These are phyloP conservation scores for Trachurus trachurus DNA, from an alignment of 2,797 vertebrate species.

Conservation along the genomic window DNA sequence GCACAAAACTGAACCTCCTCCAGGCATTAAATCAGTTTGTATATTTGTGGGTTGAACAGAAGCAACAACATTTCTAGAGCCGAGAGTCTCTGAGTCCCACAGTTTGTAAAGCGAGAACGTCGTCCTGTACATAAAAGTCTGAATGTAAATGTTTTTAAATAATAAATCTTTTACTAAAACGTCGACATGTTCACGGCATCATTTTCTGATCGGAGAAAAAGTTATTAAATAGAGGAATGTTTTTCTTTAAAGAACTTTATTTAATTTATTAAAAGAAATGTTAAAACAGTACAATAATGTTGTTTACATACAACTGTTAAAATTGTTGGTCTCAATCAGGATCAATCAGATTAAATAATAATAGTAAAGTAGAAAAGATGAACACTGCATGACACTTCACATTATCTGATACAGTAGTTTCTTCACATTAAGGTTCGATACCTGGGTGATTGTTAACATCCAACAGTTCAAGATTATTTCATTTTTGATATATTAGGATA, in stretches of 20 bases:
- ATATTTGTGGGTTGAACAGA: constrained; percentile 18
- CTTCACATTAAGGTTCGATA: not conserved
- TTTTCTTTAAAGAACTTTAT: too few relatives aligned
- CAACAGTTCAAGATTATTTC: not conserved
- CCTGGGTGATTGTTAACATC: not conserved
- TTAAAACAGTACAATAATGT: too few relatives aligned
- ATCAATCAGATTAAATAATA: too few relatives aligned
- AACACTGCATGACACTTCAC: too few relatives aligned
- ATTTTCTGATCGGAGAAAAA: constrained; percentile 10
- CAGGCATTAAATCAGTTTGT: constrained; percentile 19
- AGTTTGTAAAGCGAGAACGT: not conserved
- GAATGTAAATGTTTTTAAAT: constrained; percentile 33
- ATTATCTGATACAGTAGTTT: too few relatives aligned
- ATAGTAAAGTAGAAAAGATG: too few relatives aligned
- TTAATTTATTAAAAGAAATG: too few relatives aligned
- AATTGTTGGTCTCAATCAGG: too few relatives aligned
- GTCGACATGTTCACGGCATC: not conserved
- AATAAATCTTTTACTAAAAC: constrained; percentile 19
- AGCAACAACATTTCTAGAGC: not conserved
- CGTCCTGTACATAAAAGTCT: constrained; percentile 38
- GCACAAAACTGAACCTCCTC: constrained; percentile 33
- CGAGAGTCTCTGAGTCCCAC: not conserved
- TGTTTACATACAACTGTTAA: too few relatives aligned
- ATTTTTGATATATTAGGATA: not conserved
- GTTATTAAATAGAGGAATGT: too few relatives aligned